Evolutionary conservation across 2,888 invertebrate genomes (phyloP).

Genomic region (Julus scanicus): DNA sequence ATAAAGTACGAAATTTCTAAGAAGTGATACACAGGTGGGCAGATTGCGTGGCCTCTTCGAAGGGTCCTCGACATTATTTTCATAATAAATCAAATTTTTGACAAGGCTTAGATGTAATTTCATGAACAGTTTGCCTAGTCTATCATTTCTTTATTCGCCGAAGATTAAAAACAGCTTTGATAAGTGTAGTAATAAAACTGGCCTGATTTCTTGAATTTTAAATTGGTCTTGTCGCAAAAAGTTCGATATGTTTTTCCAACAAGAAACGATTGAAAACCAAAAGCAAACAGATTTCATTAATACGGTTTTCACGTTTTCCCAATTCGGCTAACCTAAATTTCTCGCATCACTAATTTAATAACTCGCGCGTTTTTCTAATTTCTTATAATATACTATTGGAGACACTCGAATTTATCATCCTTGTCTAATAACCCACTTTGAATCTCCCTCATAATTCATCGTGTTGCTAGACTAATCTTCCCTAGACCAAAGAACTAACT

Average conservation of each 20-base stretch:
- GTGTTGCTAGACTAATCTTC: slow-evolving; percentile 20
- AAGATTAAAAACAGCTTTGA: slow-evolving; percentile 9
- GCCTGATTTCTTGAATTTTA: slow-evolving; percentile 4
- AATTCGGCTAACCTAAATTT: background rate
- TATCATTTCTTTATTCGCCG: background rate
- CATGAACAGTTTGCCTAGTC: background rate
- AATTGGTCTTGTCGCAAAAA: background rate
- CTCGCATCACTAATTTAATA: slow-evolving; percentile 33
- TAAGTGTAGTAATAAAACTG: background rate
- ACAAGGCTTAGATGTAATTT: background rate
- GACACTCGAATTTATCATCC: slow-evolving; percentile 43
- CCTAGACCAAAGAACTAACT: background rate
- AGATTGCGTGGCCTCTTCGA: background rate
- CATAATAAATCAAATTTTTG: background rate
- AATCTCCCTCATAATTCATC: slow-evolving; percentile 10
- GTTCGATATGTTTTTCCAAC: background rate
- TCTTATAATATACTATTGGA: background rate
- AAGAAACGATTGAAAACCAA: background rate
- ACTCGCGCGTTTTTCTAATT: background rate
- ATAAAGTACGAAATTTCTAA: background rate
- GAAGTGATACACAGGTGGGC: slow-evolving; percentile 5
- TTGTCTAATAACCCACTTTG: slow-evolving; percentile 28
- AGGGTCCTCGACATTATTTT: slow-evolving; percentile 23
- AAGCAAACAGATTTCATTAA: background rate
- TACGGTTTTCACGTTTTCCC: background rate